Evolutionary conservation across 2,797 vertebrate species (phyloP), one percentile per base, ranked within the genome.

Genomic region (Pseudochirops cupreus): DNA sequence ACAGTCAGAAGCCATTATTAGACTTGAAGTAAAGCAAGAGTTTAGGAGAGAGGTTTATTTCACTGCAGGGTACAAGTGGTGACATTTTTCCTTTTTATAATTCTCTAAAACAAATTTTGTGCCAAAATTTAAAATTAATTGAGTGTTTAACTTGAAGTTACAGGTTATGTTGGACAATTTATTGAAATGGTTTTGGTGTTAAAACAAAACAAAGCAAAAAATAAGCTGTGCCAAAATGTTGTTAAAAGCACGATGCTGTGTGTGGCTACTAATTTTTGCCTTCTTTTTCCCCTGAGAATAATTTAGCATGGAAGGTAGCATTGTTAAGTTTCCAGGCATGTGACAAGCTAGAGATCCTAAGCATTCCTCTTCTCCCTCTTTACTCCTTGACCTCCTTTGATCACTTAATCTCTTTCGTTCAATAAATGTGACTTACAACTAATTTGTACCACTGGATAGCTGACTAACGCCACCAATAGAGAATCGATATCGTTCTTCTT

Each of bases 71-170:
- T 67, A 67, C 97, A 96, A 91, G 98, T 98, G 98, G 96, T 98
- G 98, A 98, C 98, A 96, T 98, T 97, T 98, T 97, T 97, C 39
- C 96, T 97, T 96, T 99, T 98, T 98, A 18, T 99, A 98, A 99
- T 99, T 98, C 99, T 99, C 99, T 98, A 98, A 99, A 99, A 99
- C 98, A 99, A 99, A 99, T 98, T 99, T 99, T 99, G 98, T 98
- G 98, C 98, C 97, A 96, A 96, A 98, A 98, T 98, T 98, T 98
- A 96, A 98, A 97, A 97, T 96, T 95, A 98, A 97, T 97, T 98
- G 98, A 98, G 97, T 97, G 97, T 98, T 98, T 97, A 98, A 97
- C 97, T 98, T 97, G 97, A 97, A 98, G 98, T 98, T 97, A 91
- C 97, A 98, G 98, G 97, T 98, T 98, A 98, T 98, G 98, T 98